These are phyloP conservation scores for Intellagama lesueurii DNA, from an alignment of 2,797 vertebrate genomes.

Conservation along the genomic window DNA sequence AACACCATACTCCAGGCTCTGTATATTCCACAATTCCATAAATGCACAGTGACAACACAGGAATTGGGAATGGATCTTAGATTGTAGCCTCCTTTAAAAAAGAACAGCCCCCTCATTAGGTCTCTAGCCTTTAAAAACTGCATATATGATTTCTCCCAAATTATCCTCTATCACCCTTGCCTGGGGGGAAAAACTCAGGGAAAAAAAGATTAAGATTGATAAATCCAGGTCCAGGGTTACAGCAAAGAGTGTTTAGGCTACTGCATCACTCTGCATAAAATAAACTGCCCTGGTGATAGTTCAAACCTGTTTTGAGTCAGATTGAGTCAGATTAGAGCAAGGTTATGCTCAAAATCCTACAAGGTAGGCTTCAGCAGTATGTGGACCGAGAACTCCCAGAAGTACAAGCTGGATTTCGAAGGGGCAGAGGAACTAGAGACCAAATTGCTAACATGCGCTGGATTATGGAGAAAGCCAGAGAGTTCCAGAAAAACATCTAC, in stretches of 20 bases:
- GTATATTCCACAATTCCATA: not conserved
- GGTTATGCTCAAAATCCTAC: too few relatives aligned
- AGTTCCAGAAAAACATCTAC: too few relatives aligned
- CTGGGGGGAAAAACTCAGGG: not conserved
- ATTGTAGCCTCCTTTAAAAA: not conserved
- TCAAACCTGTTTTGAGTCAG: not conserved
- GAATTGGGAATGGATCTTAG: not conserved
- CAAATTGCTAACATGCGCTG: too few relatives aligned
- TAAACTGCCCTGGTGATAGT: not conserved
- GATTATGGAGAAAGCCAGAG: too few relatives aligned
- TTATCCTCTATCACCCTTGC: not conserved
- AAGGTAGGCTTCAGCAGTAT: too few relatives aligned
- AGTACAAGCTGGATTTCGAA: too few relatives aligned
- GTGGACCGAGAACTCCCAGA: too few relatives aligned
- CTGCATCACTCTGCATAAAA: not conserved
- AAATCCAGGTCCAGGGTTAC: not conserved
- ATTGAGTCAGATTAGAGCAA: too few relatives aligned
- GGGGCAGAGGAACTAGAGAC: too few relatives aligned
- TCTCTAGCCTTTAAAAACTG: not conserved
- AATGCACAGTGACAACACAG: not conserved
- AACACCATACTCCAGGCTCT: not conserved
- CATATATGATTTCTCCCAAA: not conserved
- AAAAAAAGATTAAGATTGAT: not conserved
- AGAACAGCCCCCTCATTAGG: not conserved
- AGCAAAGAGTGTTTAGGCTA: not conserved